phyloP scores from a whole-genome alignment of 2,113 vertebrate genomes.

The Marmota monax region DNA sequence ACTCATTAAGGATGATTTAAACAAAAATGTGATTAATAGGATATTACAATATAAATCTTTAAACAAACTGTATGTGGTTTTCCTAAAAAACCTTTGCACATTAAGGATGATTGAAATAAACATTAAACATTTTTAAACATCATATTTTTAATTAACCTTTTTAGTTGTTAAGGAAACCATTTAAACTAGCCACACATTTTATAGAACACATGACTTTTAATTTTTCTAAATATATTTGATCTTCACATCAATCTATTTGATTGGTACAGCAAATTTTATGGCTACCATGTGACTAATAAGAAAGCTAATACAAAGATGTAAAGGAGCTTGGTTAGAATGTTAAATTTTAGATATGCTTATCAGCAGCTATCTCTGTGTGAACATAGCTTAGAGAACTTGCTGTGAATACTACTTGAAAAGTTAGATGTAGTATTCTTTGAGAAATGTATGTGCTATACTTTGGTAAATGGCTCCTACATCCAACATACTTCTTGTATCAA shows the following conservation, averaged over 20 bases:
- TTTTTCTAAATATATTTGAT: neutral
- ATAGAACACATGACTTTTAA: constrained; percentile 35
- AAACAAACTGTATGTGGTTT: neutral
- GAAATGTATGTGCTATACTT: neutral
- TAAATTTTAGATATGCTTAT: neutral
- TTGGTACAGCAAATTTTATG: constrained; percentile 7
- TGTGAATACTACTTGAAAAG: neutral
- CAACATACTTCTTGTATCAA: neutral
- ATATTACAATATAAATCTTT: neutral
- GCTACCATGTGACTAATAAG: neutral
- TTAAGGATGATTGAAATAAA: constrained; percentile 37
- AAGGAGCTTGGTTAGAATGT: neutral
- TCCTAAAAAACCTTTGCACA: neutral
- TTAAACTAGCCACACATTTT: constrained; percentile 10
- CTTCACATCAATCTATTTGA: neutral
- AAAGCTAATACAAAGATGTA: neutral
- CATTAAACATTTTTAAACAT: neutral
- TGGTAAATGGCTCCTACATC: neutral
- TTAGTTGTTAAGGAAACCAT: constrained; percentile 34
- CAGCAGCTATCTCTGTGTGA: neutral
- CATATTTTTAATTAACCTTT: neutral
- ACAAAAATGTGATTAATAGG: neutral
- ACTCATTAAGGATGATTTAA: constrained; percentile 28
- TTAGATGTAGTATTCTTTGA: neutral
- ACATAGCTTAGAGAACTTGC: neutral